These are phyloP conservation scores for Allacma fusca DNA, from an alignment of 2,888 invertebrate genomes.

Conservation along the genomic window DNA sequence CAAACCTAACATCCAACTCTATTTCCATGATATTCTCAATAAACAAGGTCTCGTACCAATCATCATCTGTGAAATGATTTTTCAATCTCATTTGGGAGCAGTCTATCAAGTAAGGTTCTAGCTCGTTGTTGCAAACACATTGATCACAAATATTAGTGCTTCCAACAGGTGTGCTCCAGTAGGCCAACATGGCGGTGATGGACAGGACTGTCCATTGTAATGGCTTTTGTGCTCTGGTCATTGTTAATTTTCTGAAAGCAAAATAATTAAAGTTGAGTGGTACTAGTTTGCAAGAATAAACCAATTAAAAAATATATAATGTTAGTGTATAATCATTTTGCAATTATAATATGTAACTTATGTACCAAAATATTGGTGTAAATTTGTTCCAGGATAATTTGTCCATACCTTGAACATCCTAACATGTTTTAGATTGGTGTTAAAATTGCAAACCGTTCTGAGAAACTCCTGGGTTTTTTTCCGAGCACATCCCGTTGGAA, in stretches of 20 bases:
- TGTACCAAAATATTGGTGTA: too few species aligned
- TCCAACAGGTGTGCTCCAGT: neutral
- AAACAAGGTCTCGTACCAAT: slow-evolving; percentile 42
- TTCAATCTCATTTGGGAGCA: slow-evolving; percentile 22
- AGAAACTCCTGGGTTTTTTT: too few species aligned
- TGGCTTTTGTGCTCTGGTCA: neutral
- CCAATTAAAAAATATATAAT: too few species aligned
- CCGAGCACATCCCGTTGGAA: too few species aligned
- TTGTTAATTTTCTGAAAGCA: neutral
- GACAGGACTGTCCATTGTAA: neutral
- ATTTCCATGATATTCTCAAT: slow-evolving; percentile 25
- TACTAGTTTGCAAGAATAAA: too few species aligned
- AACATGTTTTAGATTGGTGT: too few species aligned
- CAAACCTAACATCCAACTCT: slow-evolving; percentile 49
- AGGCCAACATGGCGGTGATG: neutral
- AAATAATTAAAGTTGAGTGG: too few species aligned
- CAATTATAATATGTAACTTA: too few species aligned
- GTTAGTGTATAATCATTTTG: too few species aligned
- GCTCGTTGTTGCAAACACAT: slow-evolving; percentile 34
- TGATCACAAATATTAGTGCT: slow-evolving; percentile 38
- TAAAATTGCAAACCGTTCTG: too few species aligned
- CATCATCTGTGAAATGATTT: slow-evolving; percentile 22
- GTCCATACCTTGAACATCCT: too few species aligned
- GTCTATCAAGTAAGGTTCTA: slow-evolving; percentile 34
- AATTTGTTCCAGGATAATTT: too few species aligned